Base-by-base conservation (phyloP, 2,888 invertebrate genomes). In the Marasmarcha lunaedactyla region DNA sequence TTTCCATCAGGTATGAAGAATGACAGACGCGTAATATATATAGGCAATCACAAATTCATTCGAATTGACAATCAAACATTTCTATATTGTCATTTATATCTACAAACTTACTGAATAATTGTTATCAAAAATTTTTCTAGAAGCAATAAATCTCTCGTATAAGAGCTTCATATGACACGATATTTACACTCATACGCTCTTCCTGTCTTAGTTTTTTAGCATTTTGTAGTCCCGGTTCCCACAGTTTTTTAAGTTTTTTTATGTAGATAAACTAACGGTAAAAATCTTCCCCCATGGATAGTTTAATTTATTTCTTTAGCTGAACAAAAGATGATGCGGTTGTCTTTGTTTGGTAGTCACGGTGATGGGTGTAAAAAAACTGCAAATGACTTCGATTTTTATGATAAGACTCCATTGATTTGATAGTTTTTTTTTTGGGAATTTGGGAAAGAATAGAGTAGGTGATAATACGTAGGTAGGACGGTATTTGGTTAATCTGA, bases 181-280 rank as follows among this genome's bases (percentile, higher is more conserved):
- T 79, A 78, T 78, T 77, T 77, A 76, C 79, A 70, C 71, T 71
- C 57, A 66, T 57, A 56, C 50, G 50, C 57, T 63, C 71, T 69
- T 83, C 81, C 81, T 78, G 81, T 59, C 63, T 54, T 39, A 54
- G 57, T 68, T 73, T 74, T 74, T 74, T 72, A 68, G 63, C 50
- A 53, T 46, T 54, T 7, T 20, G 20, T 20, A 20, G 20, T 20
- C 20, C 20, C 20, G 20, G 68, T 81, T 83, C 83, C 81, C 83
- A 83, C 83, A 77, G 57, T 57, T 63, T 60, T 70, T 71, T 77
- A 74, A 62, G 58, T 50, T 56, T 59, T 70, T 72, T 74, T 74
- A 69, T 67, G 61, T 63, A 74, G 69, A 71, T 76, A 63, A 71
- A 60, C 58, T 81, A 83, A 83, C 83, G 83, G 83, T 83, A 78